Percentiles rank a stretch among this genome's conserved stretches.
These are phyloP conservation scores for Dallia pectoralis DNA, from an alignment of 2,797 vertebrate genomes.

Conservation along the genomic window DNA sequence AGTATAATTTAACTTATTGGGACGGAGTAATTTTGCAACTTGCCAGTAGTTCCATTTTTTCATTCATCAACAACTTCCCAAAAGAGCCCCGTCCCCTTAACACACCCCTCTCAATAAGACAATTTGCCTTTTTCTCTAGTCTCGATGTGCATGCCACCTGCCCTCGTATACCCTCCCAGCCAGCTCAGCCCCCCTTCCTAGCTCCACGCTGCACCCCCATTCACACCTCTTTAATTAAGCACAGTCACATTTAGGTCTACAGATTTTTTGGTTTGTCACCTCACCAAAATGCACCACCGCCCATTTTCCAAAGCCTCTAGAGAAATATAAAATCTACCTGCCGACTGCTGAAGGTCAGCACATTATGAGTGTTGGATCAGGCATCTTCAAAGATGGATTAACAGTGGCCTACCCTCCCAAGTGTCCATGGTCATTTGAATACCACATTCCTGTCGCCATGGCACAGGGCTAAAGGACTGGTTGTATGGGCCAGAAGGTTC, in stretches of 20 bases:
- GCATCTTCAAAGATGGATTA: conserved; percentile 30
- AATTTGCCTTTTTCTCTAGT: conserved; percentile 38
- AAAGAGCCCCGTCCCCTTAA: conserved; percentile 3
- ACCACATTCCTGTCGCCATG: conserved; percentile 44
- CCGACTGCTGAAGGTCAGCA: not conserved
- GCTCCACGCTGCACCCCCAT: not conserved
- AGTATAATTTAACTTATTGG: conserved; percentile 38
- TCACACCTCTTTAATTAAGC: conserved; percentile 48
- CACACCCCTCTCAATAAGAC: conserved; percentile 36
- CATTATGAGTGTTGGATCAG: not conserved
- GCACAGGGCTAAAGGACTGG: conserved; percentile 15
- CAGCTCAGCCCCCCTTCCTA: not conserved
- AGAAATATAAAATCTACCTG: conserved; percentile 1
- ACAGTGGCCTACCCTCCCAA: conserved; percentile 24
- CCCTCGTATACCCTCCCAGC: conserved; percentile 18
- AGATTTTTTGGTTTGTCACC: conserved; percentile 38
- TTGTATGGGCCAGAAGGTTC: conserved; percentile 30
- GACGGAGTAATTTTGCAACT: conserved; percentile 46
- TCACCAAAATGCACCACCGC: conserved; percentile 1
- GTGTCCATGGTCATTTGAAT: conserved; percentile 39
- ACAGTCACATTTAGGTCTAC: conserved; percentile 45
- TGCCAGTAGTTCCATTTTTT: conserved; percentile 41
- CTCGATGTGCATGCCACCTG: conserved; percentile 37
- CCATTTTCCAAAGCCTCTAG: not conserved
- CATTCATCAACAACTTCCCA: conserved; percentile 9